Evolutionary conservation across 2,113 vertebrate genomes (phyloP).

Genomic region (Diadophis punctatus): DNA sequence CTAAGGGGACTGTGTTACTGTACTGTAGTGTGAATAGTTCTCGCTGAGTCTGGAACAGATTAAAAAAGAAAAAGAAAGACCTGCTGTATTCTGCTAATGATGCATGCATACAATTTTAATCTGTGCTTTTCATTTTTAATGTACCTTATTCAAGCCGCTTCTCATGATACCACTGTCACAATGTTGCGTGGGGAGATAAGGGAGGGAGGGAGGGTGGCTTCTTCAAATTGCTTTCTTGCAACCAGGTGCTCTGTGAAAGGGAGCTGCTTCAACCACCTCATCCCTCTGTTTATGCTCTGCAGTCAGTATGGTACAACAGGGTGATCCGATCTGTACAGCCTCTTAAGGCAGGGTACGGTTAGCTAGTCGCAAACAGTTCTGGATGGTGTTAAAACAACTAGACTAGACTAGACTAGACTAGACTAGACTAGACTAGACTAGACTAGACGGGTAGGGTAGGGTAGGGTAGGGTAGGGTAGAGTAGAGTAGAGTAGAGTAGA

Average conservation of each 20-base stretch:
- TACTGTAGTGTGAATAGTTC: constrained; percentile 2
- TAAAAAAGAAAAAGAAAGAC: constrained; percentile 34
- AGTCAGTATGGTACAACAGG: background rate
- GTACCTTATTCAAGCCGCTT: constrained; percentile 37
- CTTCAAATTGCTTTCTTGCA: background rate
- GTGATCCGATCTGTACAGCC: background rate
- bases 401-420: too few species aligned
- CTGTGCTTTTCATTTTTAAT: constrained; percentile 52
- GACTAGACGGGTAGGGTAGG: too few species aligned
- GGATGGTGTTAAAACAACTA: background rate
- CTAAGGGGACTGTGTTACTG: fast-evolving
- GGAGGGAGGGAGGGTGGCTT: background rate
- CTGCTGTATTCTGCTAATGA: constrained; percentile 36
- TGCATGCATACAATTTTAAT: constrained; percentile 46
- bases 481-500: too few species aligned
- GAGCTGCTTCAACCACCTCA: background rate
- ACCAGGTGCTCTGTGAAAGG: background rate
- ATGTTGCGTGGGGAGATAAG: background rate
- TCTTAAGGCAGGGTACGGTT: background rate
- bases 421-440: too few species aligned
- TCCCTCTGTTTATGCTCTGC: background rate
- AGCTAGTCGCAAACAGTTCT: background rate
- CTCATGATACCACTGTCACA: background rate
- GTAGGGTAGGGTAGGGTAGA: too few species aligned
- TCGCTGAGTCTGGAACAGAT: constrained; percentile 18